phyloP scores from a whole-genome alignment of 2,797 vertebrate species.

The Meda fulgida region DNA sequence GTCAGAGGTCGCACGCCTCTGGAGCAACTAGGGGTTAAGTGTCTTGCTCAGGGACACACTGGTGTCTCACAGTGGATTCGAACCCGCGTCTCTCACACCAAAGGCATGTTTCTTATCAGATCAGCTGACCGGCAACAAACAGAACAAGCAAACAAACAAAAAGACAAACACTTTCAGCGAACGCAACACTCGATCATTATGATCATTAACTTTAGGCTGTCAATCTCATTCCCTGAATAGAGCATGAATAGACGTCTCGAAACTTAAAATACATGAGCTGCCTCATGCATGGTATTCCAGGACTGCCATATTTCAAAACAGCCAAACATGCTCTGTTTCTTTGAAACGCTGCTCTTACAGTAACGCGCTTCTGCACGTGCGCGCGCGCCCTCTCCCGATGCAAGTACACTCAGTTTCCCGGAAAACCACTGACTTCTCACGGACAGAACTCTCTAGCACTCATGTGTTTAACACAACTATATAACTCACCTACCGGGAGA shows the following conservation, averaged over 20 bases:
- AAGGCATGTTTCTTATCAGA: too few species aligned
- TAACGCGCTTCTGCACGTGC: neutral
- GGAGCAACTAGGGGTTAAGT: too few species aligned
- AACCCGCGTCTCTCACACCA: too few species aligned
- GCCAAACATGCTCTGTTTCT: constrained; percentile 7
- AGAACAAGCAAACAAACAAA: too few species aligned
- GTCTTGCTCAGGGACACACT: too few species aligned
- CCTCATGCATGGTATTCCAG: neutral
- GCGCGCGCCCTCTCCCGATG: constrained; percentile 43
- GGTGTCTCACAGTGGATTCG: too few species aligned
- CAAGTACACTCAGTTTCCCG: constrained; percentile 49
- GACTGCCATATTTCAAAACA: neutral
- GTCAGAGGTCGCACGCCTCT: too few species aligned
- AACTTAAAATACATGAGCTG: neutral
- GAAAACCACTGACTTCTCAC: constrained; percentile 49
- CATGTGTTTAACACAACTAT: neutral
- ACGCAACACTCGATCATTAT: too few species aligned
- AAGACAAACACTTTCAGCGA: neutral
- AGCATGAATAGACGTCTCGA: neutral
- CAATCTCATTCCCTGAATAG: neutral
- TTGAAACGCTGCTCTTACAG: constrained; percentile 33
- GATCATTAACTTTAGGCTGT: neutral
- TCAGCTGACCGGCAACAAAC: neutral
- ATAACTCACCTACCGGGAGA: neutral
- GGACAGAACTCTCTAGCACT: neutral